Evolutionary conservation across 2,888 invertebrate genomes (phyloP), one percentile per base, ranked within the genome.

Genomic region (Neocrepidodera transversa): DNA sequence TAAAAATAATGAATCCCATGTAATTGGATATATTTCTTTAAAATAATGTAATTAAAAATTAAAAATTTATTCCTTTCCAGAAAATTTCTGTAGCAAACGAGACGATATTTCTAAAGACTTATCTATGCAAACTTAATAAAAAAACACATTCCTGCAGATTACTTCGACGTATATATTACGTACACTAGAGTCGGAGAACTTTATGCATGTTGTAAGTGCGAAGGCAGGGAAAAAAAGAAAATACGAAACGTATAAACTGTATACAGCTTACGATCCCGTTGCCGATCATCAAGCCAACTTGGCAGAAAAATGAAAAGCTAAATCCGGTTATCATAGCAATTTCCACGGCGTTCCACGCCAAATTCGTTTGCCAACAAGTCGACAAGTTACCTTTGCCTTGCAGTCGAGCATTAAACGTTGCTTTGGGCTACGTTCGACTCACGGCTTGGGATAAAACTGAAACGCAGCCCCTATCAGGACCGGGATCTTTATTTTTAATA

Each of bases 291-390:
- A 78, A 77, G 75, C 77, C 80, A 80, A 74, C 80, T 77, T 80
- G 78, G 81, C 81, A 80, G 81, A 80, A 81, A 81, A 81, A 81
- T 80, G 81, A 80, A 81, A 80, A 79, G 79, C 80, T 77, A 81
- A 81, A 81, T 81, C 80, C 80, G 80, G 80, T 81, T 81, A 81
- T 80, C 79, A 76, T 78, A 78, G 79, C 80, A 79, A 81, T 81
- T 81, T 81, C 78, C 77, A 75, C 76, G 70, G 68, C 71, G 69
- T 65, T 68, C 63, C 68, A 63, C 64, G 65, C 63, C 60, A 69
- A 71, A 68, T 69, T 71, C 68, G 67, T 67, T 67, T 65, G 60
- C 58, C 63, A 63, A 59, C 61, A 57, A 64, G 32, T 53, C 53
- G 43, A 53, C 53, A 53, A 64, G 65, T 61, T 65, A 69, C 71